Base-by-base conservation (phyloP, 2,888 invertebrate species). In the Boloria selene region DNA sequence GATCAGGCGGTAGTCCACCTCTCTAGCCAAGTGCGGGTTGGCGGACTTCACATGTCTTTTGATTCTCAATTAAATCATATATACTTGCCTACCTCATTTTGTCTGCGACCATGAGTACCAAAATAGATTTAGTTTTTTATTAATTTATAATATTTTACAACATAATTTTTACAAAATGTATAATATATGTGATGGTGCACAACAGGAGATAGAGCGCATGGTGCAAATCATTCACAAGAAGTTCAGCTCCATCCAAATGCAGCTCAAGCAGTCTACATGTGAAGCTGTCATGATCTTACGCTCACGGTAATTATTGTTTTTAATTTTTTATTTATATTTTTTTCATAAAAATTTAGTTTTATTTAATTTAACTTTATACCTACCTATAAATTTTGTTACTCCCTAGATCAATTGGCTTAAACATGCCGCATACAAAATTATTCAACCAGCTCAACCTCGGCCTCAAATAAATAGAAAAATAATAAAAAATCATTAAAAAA, bases 201-300 rank as follows among this genome's bases (percentile, higher is more conserved):
- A 22, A 56, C 78, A 93, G 93, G 99, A 99, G 93, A 99, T 99
- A 78, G 99, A 99, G 89, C 95, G 98, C 80, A 99, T 99, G 99
- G 98, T 99, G 69, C 98, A 98, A 90, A 99, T 99, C 77, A 99
- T 99, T 77, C 98, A 98, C 93, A 98, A 98, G 94, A 99, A 99
- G 90, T 98, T 98, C 94, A 98, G 97, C 84, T 98, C 98, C 75
- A 98, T 98, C 86, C 98, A 98, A 91, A 97, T 98, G 97, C 99
- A 99, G 93, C 93, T 99, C 79, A 99, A 99, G 90, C 99, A 99
- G 93, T 98, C 98, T 78, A 99, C 99, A 52, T 99, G 99, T 87
- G 99, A 99, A 88, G 99, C 99, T 55, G 99, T 99, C 75, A 99
- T 99, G 99, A 99, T 99, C 75, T 94, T 99, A 72, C 94, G 98